Evolutionary conservation across 2,113 vertebrate species (phyloP).

Genomic region (Gymnorhina tibicen): DNA sequence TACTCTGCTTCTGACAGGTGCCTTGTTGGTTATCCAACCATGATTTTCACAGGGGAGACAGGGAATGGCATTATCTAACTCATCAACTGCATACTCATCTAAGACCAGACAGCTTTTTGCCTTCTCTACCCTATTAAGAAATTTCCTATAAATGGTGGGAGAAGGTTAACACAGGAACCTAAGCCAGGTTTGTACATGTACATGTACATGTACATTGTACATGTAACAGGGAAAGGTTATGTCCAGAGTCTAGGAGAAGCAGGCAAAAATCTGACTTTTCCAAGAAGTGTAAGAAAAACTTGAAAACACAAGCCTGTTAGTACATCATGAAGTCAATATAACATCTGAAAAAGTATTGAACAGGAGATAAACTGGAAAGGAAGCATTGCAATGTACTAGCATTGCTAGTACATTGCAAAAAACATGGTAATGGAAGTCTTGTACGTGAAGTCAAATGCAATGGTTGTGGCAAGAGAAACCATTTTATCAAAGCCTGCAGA

Average conservation of each 20-base stretch:
- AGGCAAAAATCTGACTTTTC: not conserved
- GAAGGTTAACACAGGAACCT: not conserved
- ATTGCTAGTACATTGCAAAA: not conserved
- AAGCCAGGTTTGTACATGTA: too few relatives aligned
- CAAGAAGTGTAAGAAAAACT: not conserved
- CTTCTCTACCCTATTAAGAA: not conserved
- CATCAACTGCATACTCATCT: not conserved
- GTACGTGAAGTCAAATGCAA: not conserved
- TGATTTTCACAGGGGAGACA: not conserved
- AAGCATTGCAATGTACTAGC: not conserved
- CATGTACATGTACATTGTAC: too few relatives aligned
- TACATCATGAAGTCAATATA: not conserved
- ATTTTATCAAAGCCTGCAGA: not conserved
- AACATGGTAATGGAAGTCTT: not conserved
- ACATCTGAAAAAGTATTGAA: not conserved
- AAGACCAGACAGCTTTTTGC: not conserved
- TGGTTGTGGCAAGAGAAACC: not conserved
- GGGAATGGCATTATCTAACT: accelerated
- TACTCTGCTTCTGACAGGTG: not conserved
- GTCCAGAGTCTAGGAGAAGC: not conserved
- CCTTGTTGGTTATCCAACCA: not conserved
- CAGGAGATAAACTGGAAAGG: not conserved
- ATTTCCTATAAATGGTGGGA: not conserved
- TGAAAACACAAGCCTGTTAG: not conserved
- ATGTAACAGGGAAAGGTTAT: not conserved